Evolutionary conservation across 2,888 invertebrate species (phyloP).

Genomic region (Tetanocera ferruginea): DNA sequence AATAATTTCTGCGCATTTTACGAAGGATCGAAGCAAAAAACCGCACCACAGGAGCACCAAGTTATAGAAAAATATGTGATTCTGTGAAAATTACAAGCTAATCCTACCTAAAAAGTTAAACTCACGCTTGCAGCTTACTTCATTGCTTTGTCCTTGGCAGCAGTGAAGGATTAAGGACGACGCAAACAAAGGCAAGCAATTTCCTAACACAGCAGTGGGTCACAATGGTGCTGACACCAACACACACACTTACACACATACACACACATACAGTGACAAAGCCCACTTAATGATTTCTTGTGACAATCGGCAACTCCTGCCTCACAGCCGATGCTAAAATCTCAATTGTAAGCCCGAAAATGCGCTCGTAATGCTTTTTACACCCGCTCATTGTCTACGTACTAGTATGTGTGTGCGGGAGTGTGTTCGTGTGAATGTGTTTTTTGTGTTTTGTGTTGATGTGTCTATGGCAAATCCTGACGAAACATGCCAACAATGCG

Average conservation of each 20-base stretch:
- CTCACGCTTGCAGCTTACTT: neutral
- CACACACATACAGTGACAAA: neutral
- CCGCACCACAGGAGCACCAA: no score
- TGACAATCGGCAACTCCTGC: neutral
- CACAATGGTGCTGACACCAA: conserved; percentile 6
- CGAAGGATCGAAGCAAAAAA: no score
- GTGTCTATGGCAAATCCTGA: conserved; percentile 2
- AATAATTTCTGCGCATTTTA: no score
- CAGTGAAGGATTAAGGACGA: conserved; percentile 15
- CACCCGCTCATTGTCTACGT: conserved; percentile 22
- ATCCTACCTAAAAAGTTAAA: conserved; percentile 1
- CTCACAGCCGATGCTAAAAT: neutral
- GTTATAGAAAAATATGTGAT: no score
- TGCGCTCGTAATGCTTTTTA: conserved; percentile 21
- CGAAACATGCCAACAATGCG: neutral
- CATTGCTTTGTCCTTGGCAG: neutral
- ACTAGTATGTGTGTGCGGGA: neutral
- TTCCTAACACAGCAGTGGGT: conserved; percentile 23
- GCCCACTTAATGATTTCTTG: conserved; percentile 26
- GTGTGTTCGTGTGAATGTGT: neutral
- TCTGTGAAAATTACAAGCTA: no score
- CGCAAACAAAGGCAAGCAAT: conserved; percentile 19
- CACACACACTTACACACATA: neutral
- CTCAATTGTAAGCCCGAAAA: neutral
- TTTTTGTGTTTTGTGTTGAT: neutral